phyloP scores from a whole-genome alignment of 2,797 vertebrate genomes.

The Hemibagrus guttatus region DNA sequence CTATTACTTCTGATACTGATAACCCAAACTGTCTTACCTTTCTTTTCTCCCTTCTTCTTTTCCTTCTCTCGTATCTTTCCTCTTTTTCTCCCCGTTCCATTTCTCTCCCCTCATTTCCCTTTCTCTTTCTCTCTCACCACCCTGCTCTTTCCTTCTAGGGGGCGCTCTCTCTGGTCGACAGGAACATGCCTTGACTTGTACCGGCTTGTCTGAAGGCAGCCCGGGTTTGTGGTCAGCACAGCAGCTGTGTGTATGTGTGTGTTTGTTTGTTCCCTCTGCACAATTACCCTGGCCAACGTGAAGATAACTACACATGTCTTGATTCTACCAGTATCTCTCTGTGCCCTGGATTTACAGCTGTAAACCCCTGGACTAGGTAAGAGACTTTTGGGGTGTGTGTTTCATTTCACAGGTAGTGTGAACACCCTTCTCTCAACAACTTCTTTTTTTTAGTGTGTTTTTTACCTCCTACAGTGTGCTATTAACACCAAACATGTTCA shows the following conservation, averaged over 20 bases:
- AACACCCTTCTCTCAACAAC: background rate
- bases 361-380: slow-evolving; percentile 16
- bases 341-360: slow-evolving; percentile 18
- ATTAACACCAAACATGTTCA: slow-evolving; percentile 5
- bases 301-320: slow-evolving; percentile 43
- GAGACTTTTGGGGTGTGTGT: slow-evolving; percentile 8
- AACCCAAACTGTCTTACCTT: slow-evolving; percentile 10
- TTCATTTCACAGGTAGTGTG: slow-evolving; percentile 5
- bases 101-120: background rate
- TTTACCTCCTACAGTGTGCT: background rate
- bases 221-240: slow-evolving; percentile 67
- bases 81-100: slow-evolving; percentile 22
- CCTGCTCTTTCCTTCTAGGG: slow-evolving; percentile 66
- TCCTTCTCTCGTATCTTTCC: background rate
- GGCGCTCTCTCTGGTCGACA: slow-evolving; percentile 70
- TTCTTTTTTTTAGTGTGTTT: background rate
- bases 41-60: background rate
- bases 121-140: background rate
- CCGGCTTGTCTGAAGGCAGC: slow-evolving; percentile 59
- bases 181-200: slow-evolving; percentile 83
- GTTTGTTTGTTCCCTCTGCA: slow-evolving; percentile 10
- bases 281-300: slow-evolving; percentile 60
- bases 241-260: slow-evolving; percentile 46
- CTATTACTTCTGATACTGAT: slow-evolving; percentile 26
- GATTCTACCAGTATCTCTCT: slow-evolving; percentile 16